Evolutionary conservation across 2,797 vertebrate genomes (phyloP).

Genomic region (Percopsis omiscomaycus): DNA sequence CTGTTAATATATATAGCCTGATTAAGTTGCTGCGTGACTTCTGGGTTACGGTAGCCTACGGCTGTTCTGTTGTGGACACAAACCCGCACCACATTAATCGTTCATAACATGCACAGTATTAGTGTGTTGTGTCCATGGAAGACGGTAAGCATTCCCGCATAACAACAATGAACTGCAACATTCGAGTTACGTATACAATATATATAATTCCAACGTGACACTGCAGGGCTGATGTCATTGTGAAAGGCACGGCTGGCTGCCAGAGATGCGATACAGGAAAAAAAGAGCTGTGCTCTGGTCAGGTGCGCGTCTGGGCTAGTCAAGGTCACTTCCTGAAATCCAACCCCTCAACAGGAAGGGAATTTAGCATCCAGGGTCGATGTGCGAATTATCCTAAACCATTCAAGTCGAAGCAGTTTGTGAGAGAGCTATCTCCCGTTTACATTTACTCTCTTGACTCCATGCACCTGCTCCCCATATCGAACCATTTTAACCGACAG

Average conservation of each 20-base stretch:
- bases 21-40: too few relatives aligned
- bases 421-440: conserved; percentile 27
- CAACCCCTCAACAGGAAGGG: conserved; percentile 65
- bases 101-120: not conserved
- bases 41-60: too few relatives aligned
- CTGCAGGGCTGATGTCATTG: conserved; percentile 29
- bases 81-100: not conserved
- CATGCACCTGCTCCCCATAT: not conserved
- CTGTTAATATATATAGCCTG: not conserved
- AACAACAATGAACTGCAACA: conserved; percentile 13
- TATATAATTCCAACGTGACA: not conserved
- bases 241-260: conserved; percentile 35
- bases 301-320: conserved; percentile 53
- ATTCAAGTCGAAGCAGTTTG: conserved; percentile 15
- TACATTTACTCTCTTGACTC: not conserved
- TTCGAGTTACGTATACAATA: conserved; percentile 18
- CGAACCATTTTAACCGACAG: too few relatives aligned
- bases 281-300: conserved; percentile 53
- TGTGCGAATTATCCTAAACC: conserved; percentile 56
- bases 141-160: conserved; percentile 7
- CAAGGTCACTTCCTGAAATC: conserved; percentile 80
- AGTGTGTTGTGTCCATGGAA: not conserved
- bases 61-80: too few relatives aligned
- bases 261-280: conserved; percentile 53
- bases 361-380: conserved; percentile 53